Base-by-base conservation (phyloP, 2,113 vertebrate genomes). In the Butorides virescens region DNA sequence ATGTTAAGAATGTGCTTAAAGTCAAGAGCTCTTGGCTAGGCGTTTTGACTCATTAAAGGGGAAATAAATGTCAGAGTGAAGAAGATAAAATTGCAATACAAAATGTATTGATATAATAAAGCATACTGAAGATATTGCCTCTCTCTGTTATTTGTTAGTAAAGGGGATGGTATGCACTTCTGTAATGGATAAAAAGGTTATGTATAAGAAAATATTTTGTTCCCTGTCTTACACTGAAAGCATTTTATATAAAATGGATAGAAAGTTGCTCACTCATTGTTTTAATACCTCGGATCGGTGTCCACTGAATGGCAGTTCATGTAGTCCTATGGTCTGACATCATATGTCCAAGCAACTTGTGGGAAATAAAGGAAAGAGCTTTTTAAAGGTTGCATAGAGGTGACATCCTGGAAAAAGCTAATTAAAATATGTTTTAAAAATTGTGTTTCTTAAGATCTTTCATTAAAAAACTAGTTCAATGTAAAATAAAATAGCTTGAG, bases 11-110 rank as follows among this genome's bases (percentile, higher is more conserved):
- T 70, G 65, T 72, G 68, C 79, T 73, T 95, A 76, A 92, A 95
- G 71, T 83, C 77, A 92, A 93, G 94, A 90, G 92, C 87, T 91
- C 91, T 84, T 76, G 47, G 81, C 58, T 58, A 50, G 66, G 46
- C 84, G 29, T 89, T 95, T 92, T 92, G 67, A 91, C 71, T 92
- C 91, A 81, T 88, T 91, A 95, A 95, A 88, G 37, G 30, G 37
- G 82, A 94, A 95, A 97, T 91, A 95, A 93, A 96, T 86, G 91
- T 95, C 94, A 87, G 79, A 82, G 61, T 67, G 71, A 88, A 88
- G 80, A 75, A 95, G 70, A 73, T 55, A 90, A 92, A 94, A 94
- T 70, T 86, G 66, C 81, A 89, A 82, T 91, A 72, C 15, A 75
- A 78, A 95, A 92, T 81, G 27, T 96, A 92, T 82, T 88, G 76